A percentile compares a stretch with the other conserved stretches of the same genome.
Evolutionary conservation across 2,888 invertebrate genomes (phyloP).

Genomic region (Eremobia ochroleuca): DNA sequence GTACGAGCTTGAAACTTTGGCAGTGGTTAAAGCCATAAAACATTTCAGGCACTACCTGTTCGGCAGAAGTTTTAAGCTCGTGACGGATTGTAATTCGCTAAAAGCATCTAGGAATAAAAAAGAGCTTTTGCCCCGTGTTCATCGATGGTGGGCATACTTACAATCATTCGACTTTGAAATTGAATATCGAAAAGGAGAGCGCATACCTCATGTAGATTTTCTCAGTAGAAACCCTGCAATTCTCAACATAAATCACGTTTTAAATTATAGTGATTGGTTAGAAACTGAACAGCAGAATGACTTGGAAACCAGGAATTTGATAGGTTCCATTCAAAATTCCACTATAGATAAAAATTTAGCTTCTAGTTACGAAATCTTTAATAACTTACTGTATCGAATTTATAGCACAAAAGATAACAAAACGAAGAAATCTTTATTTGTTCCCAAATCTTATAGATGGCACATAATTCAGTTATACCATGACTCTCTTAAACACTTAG

Average conservation of each 20-base stretch:
- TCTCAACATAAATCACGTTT: neutral
- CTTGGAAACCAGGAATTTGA: neutral
- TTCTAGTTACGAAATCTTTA: neutral
- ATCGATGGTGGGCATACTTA: neutral
- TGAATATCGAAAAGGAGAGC: neutral
- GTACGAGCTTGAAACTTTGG: neutral
- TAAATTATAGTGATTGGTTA: neutral
- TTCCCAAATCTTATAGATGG: conserved; percentile 3
- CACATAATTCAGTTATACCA: neutral
- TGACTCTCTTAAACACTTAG: neutral
- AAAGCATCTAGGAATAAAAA: neutral
- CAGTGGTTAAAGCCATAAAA: neutral
- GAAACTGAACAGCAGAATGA: neutral
- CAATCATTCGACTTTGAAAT: neutral
- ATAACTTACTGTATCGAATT: neutral
- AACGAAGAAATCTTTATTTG: neutral
- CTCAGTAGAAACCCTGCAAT: neutral
- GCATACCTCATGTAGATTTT: neutral
- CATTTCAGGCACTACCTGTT: neutral
- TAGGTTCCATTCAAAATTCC: neutral
- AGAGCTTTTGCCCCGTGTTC: neutral
- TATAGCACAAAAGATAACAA: conserved; percentile 1
- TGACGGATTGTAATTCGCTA: neutral
- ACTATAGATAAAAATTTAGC: neutral
- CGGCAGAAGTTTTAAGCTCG: neutral